Percentiles rank a stretch among this genome's conserved stretches.
Evolutionary conservation across 2,797 vertebrate species (phyloP).

Genomic region (Apogon talboti): DNA sequence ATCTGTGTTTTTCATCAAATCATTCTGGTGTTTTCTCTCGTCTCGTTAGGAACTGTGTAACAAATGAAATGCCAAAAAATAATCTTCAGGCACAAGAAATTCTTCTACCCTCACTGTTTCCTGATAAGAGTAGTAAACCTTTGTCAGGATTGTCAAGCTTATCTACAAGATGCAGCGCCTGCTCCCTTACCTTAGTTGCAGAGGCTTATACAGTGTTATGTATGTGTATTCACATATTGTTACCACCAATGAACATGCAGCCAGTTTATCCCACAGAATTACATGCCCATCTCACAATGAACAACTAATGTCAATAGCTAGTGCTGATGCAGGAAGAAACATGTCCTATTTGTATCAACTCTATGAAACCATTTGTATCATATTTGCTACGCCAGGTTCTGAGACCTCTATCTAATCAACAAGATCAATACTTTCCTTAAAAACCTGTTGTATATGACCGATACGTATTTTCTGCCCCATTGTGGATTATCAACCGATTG

Average conservation of each 20-base stretch:
- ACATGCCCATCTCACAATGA: background rate
- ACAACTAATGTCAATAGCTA: too few relatives aligned
- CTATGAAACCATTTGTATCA: too few relatives aligned
- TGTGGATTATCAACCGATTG: too few relatives aligned
- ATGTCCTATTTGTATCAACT: too few relatives aligned
- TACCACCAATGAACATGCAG: constrained; percentile 20
- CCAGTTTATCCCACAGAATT: background rate
- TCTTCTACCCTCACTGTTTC: background rate
- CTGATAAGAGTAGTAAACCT: constrained; percentile 53
- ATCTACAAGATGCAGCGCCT: constrained; percentile 18
- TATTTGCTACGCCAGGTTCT: too few relatives aligned
- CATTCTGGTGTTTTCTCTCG: constrained; percentile 18
- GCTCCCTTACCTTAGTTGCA: constrained; percentile 12
- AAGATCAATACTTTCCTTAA: too few relatives aligned
- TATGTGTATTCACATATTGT: constrained; percentile 39
- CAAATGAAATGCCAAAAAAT: constrained; percentile 24
- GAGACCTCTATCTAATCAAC: too few relatives aligned
- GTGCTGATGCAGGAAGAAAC: background rate
- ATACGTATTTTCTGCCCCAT: too few relatives aligned
- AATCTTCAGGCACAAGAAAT: constrained; percentile 12
- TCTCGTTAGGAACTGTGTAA: constrained; percentile 28
- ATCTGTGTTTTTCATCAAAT: constrained; percentile 27
- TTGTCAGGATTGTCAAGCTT: constrained; percentile 29
- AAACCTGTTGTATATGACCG: too few relatives aligned
- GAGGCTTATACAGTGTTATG: constrained; percentile 14